These are phyloP conservation scores for Tipula lateralis DNA, from an alignment of 2,888 invertebrate genomes.

Conservation along the genomic window DNA sequence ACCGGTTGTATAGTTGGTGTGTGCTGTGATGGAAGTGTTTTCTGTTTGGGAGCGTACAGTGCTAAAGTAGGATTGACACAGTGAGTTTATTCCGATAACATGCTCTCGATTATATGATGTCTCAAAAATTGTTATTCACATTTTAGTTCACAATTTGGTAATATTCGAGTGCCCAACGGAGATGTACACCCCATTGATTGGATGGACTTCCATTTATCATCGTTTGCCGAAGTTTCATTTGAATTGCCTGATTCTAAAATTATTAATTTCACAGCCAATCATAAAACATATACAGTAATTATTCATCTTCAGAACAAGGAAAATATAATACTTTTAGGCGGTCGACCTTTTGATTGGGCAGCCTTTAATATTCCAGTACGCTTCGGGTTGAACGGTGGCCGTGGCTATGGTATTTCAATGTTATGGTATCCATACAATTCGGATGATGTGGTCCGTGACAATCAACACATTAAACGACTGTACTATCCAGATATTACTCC, in stretches of 20 bases:
- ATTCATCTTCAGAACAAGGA: conserved; percentile 36
- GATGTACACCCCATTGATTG: conserved; percentile 47
- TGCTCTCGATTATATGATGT: conserved; percentile 32
- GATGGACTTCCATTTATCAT: conserved; percentile 51
- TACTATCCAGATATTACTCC: conserved; percentile 41
- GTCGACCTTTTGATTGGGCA: conserved; percentile 41
- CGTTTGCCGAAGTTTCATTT: conserved; percentile 49
- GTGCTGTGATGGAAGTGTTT: conserved; percentile 55
- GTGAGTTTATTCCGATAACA: conserved; percentile 50
- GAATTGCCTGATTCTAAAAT: conserved; percentile 50
- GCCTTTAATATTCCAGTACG: conserved; percentile 38
- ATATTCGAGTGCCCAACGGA: conserved; percentile 51
- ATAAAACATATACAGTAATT: conserved; percentile 37
- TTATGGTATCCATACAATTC: conserved; percentile 44
- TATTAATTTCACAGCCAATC: conserved; percentile 36
- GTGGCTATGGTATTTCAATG: conserved; percentile 47
- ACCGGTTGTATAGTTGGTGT: conserved; percentile 47
- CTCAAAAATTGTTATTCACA: no score
- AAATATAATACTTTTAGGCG: conserved; percentile 38
- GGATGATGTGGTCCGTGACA: neutral
- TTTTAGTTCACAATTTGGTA: conserved; percentile 54
- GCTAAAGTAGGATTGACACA: conserved; percentile 53
- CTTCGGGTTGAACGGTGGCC: conserved; percentile 42
- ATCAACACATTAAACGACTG: conserved; percentile 37
- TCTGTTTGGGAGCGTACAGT: conserved; percentile 53